Conservation (phyloP, 2,797 vertebrate species). For the Crypturellus tataupa region DNA sequence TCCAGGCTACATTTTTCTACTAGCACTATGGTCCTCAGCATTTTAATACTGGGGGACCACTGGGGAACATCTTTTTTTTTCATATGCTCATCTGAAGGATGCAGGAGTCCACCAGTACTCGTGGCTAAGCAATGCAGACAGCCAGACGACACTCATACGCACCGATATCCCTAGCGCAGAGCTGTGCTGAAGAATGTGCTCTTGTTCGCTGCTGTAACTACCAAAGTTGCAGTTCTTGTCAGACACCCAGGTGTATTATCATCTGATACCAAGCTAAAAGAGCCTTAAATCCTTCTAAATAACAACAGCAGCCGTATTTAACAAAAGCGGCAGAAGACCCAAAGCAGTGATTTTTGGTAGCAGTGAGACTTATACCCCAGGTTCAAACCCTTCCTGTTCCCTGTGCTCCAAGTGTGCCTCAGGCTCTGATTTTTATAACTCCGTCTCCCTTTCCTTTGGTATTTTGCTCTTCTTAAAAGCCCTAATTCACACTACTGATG, state of each 20-base stretch:
- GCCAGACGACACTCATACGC: constrained; percentile 31
- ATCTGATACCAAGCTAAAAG: not conserved
- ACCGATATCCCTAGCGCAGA: not conserved
- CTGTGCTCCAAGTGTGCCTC: not conserved
- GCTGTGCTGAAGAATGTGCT: not conserved
- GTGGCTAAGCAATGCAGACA: constrained; percentile 35
- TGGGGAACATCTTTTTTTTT: constrained; percentile 42
- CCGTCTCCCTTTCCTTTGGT: not conserved
- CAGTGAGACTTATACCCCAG: not conserved
- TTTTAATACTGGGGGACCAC: constrained; percentile 54
- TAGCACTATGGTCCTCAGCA: constrained; percentile 5
- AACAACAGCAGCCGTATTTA: not conserved
- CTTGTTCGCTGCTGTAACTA: constrained; percentile 44
- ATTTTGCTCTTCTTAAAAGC: not conserved
- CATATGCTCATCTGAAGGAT: constrained; percentile 41
- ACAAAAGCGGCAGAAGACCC: not conserved
- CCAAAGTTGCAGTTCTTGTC: constrained; percentile 22
- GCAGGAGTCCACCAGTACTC: not conserved
- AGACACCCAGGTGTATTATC: constrained; percentile 23
- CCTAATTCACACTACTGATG: not conserved
- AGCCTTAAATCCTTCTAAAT: not conserved
- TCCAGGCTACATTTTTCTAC: not conserved
- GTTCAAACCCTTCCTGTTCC: not conserved
- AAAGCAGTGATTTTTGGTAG: not conserved
- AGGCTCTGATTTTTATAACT: not conserved